phyloP scores from a whole-genome alignment of 2,113 vertebrate genomes.

The Entomyzon cyanotis region DNA sequence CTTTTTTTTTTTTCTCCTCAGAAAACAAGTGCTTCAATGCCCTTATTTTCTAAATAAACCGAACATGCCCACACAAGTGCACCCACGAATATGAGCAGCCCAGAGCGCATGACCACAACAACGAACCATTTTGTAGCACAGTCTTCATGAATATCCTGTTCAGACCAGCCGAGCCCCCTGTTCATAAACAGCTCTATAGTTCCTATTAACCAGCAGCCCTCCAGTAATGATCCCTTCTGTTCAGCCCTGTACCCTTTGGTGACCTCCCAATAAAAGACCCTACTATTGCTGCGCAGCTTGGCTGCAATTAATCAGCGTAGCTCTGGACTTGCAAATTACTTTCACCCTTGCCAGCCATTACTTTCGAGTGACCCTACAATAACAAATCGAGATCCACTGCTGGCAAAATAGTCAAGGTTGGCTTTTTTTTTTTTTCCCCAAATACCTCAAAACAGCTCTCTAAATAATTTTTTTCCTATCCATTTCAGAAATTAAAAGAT shows the following conservation, averaged over 20 bases:
- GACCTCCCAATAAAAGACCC: conserved; percentile 58
- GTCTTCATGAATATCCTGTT: conserved; percentile 59
- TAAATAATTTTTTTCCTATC: not conserved
- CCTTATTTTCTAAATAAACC: conserved; percentile 68
- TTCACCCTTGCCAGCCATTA: conserved; percentile 37
- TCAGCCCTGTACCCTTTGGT: conserved; percentile 42
- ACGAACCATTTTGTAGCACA: conserved; percentile 24
- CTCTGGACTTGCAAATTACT: conserved; percentile 42
- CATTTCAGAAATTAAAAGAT: not conserved
- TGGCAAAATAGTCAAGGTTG: not conserved
- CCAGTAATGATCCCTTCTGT: conserved; percentile 18
- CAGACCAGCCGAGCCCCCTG: conserved; percentile 28
- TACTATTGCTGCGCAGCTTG: conserved; percentile 21
- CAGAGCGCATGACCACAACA: conserved; percentile 59
- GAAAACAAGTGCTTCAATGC: conserved; percentile 64
- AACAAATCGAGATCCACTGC: conserved; percentile 3
- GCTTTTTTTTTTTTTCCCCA: fast-evolving
- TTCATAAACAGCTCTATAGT: conserved; percentile 59
- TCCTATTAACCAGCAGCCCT: conserved; percentile 53
- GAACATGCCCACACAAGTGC: conserved; percentile 65
- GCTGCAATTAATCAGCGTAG: conserved; percentile 49
- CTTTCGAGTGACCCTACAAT: conserved; percentile 21
- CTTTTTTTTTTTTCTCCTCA: not conserved
- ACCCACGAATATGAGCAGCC: conserved; percentile 49
- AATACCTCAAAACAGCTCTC: not conserved